Base-by-base conservation (phyloP, 2,113 vertebrate species). In the Urocolius indicus region DNA sequence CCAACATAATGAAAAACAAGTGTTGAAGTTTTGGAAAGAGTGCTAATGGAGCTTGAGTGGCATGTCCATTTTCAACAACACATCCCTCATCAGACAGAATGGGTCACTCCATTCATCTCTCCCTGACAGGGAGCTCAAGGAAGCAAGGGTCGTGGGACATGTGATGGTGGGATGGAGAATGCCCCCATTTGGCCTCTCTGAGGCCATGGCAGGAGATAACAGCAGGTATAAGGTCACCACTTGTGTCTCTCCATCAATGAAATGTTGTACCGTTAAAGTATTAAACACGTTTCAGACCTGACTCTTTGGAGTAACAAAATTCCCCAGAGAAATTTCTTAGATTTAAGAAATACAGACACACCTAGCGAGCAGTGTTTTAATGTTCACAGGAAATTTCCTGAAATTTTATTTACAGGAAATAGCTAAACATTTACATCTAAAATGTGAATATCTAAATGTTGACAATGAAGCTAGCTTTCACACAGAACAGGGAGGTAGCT, bases 1-100 rank as follows among this genome's bases (percentile, higher is more conserved):
- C 10, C 68, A 46, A n/a, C 0, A 0, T 23, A 7, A 78, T 59
- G 36, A 45, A 74, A 59, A 90, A 54, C 16, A 61, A 21, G 20
- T 1, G 0, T 1, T 38, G 41, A 69, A 92, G 10, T 0, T 54
- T 46, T 0, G 0, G 18, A 30, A 73, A 61, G 58, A 23, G 36
- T 49, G 55, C 11, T 41, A 29, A 58, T 36, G 75, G 45, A 38
- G 19, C 8, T 30, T 57, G 49, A 62, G 30, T 16, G 14, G 14
- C 46, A 4, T 2, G 7, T 54, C 49, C 16, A 0, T 76, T 86
- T 86, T 62, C 68, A 66, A 13, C 16, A 46, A 71, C 23, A 24
- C 0, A 2, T 36, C 36, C 49, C 38, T 10, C 3, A 3, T 8
- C 10, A 18, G 46, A 15, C 22, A 58, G 18, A 41, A 41, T 41